Base-by-base conservation (phyloP, 2,888 invertebrate species). In the Pherbina coryleti region DNA sequence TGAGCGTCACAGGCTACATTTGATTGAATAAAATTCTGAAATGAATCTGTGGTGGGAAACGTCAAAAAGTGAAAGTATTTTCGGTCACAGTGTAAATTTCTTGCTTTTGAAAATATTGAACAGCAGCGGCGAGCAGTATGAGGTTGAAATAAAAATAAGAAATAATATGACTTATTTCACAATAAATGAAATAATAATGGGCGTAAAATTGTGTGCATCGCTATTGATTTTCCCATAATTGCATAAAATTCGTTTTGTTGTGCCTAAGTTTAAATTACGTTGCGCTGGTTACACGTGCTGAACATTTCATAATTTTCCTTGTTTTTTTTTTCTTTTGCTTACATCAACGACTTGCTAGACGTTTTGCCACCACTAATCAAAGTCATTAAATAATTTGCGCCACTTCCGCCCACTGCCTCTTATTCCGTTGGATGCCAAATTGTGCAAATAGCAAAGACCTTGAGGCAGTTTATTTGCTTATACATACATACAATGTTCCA, bases 41-140 rank as follows among this genome's bases (percentile, higher is more conserved):
- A 73, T 31, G 55, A 71, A 78, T 73, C 25, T 60, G 14, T 73
- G 72, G 72, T 37, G 22, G 28, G 71, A 70, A 64, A 49, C 34
- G 11, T n/a, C 49, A 17, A 25, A 69, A 51, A 60, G 14, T 28
- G 60, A 73, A 31, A 73, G 49, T 73, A 57, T 49, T 44, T 60
- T 37, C 19, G 44, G 57, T 44, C 37, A 44, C 44, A n/a, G 44
- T 17, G 57, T 44, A n/a, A 73, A 60, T 62, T 44, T 60, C 4
- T 31, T 73, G 31, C 60, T 73, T n/a, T 44, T 60, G 11, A 73
- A 60, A 60, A 60, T 73, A 8, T 62, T 72, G 34, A 72, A 72
- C 19, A 28, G 72, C 72, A 72, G 72, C 8, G 57, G 57, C 25
- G 57, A 72, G 22, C 34, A 72, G 11, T 72, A 57, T 37, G 72